These are phyloP conservation scores for Zeuzera pyrina DNA, from an alignment of 2,888 invertebrate genomes.

Conservation along the genomic window DNA sequence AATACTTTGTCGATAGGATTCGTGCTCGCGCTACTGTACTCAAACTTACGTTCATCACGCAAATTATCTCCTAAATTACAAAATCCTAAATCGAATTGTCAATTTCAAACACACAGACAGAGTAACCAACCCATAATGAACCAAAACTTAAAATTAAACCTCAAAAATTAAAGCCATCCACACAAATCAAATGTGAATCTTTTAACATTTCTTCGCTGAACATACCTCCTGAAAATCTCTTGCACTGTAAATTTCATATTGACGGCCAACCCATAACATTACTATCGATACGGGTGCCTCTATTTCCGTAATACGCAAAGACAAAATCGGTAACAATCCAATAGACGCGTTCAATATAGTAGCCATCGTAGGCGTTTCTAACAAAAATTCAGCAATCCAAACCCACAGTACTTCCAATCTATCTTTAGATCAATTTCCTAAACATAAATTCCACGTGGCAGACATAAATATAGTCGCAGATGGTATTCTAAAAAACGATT, in stretches of 20 bases:
- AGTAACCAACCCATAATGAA: too few species aligned
- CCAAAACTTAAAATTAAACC: too few species aligned
- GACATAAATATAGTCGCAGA: conserved; percentile 20
- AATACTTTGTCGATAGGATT: too few species aligned
- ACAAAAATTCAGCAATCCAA: conserved; percentile 11
- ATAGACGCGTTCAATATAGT: conserved; percentile 15
- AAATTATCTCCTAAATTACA: too few species aligned
- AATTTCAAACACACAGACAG: too few species aligned
- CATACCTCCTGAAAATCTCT: conserved; percentile 1
- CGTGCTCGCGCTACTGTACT: too few species aligned
- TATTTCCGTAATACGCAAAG: conserved; percentile 17
- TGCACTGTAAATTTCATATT: background rate
- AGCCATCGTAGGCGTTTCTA: conserved; percentile 22
- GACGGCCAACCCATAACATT: background rate
- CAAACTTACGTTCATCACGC: too few species aligned
- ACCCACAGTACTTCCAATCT: conserved; percentile 18
- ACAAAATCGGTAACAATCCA: conserved; percentile 14
- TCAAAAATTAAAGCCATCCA: too few species aligned
- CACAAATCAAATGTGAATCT: too few species aligned
- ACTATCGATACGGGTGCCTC: conserved; percentile 20
- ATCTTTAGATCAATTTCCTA: conserved; percentile 18
- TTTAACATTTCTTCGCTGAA: background rate
- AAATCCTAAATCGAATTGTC: too few species aligned
- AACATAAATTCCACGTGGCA: conserved; percentile 20
- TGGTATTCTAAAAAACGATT: conserved; percentile 22